Conservation (phyloP, 2,888 invertebrate genomes). For the Axea sp. region DNA sequence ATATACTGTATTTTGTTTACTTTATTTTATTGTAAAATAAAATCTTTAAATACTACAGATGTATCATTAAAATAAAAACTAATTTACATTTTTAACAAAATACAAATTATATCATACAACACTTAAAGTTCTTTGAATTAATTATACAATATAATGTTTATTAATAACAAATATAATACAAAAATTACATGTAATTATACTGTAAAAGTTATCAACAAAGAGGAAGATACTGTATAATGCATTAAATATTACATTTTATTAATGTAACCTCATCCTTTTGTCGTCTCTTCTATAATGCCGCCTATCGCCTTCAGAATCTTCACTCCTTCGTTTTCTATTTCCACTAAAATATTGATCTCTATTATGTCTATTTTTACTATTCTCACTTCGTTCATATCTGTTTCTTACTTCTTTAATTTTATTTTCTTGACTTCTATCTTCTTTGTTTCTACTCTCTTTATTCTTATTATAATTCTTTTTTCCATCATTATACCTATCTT, state of each 20-base stretch:
- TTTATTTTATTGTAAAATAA: no score
- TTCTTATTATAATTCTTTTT: no score
- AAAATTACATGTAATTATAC: no score
- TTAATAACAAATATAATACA: no score
- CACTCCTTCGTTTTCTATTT: constrained; percentile 62
- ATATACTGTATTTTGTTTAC: no score
- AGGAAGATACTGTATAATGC: no score
- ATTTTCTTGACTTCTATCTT: constrained; percentile 50
- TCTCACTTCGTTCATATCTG: constrained; percentile 64
- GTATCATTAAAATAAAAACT: background rate
- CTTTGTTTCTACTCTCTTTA: constrained; percentile 60
- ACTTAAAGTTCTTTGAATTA: no score
- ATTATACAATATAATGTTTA: no score
- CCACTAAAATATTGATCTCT: constrained; percentile 56
- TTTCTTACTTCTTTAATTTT: constrained; percentile 55
- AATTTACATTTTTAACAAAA: no score
- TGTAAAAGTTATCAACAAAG: no score
- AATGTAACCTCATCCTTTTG: constrained; percentile 51
- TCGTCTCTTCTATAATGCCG: constrained; percentile 56
- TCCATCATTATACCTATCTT: constrained; percentile 55
- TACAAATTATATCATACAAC: no score
- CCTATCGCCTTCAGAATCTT: constrained; percentile 61
- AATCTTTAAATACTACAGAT: no score
- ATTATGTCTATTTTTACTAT: constrained; percentile 71
- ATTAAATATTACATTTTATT: background rate